Conservation (phyloP, 2,797 vertebrate genomes). For the Anabas testudineus region DNA sequence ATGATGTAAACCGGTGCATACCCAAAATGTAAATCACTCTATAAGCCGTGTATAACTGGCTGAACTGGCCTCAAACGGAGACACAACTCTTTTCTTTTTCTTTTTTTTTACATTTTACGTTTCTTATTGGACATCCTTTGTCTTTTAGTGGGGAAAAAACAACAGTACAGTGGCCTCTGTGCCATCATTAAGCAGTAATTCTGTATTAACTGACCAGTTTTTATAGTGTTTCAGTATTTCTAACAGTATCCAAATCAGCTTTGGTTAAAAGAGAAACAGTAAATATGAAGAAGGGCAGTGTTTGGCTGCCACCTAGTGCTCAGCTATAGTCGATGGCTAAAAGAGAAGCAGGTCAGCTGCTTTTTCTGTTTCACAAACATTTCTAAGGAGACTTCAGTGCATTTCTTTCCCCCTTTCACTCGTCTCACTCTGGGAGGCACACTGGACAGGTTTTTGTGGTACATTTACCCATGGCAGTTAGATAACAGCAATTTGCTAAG, state of each 20-base stretch:
- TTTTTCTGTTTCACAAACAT: background rate
- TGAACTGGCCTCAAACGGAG: background rate
- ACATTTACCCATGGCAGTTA: constrained; percentile 34
- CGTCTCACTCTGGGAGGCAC: constrained; percentile 49
- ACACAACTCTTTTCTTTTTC: background rate
- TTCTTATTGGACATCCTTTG: background rate
- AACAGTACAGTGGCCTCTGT: too few species aligned
- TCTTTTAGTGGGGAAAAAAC: background rate
- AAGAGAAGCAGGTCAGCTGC: background rate
- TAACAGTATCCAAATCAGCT: constrained; percentile 41
- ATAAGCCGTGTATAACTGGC: background rate
- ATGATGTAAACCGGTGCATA: background rate
- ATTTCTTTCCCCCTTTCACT: constrained; percentile 7
- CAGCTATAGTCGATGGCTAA: background rate
- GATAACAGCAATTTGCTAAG: constrained; percentile 23
- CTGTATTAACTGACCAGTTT: background rate
- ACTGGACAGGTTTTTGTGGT: constrained; percentile 43
- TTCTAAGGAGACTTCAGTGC: constrained; percentile 7
- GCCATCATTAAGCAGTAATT: constrained; percentile 5
- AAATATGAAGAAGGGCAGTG: constrained; percentile 56
- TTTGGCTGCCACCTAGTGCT: constrained; percentile 52
- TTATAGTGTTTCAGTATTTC: constrained; percentile 3
- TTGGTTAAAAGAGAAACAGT: constrained; percentile 8
- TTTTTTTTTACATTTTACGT: background rate
- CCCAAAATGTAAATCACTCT: background rate